phyloP scores from a whole-genome alignment of 2,888 invertebrate species.

The Ophion costatus region DNA sequence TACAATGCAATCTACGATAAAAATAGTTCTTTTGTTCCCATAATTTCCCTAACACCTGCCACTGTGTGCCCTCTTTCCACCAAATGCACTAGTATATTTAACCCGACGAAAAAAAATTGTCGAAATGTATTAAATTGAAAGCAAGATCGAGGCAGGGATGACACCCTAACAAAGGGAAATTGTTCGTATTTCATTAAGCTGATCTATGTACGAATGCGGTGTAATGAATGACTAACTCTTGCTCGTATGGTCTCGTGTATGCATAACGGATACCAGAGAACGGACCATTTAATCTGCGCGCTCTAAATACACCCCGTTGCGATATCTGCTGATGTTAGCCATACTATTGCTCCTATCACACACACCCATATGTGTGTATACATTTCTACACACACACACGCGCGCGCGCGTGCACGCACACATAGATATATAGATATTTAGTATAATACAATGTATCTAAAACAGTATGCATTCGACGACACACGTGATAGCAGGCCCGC shows the following conservation, averaged over 20 bases:
- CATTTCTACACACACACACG: too few species aligned
- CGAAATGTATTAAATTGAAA: too few species aligned
- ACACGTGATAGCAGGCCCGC: conserved; percentile 48
- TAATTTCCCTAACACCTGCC: too few species aligned
- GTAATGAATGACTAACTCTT: not conserved
- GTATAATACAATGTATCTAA: conserved; percentile 2
- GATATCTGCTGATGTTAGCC: conserved; percentile 49
- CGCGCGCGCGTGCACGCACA: too few species aligned
- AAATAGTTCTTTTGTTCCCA: too few species aligned
- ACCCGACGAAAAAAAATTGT: too few species aligned
- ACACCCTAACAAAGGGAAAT: not conserved
- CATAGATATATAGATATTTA: not conserved
- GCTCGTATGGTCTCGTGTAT: conserved; percentile 16
- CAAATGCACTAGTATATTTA: too few species aligned
- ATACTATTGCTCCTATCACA: not conserved
- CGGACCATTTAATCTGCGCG: conserved; percentile 64
- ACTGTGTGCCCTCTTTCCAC: too few species aligned
- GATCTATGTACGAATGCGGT: not conserved
- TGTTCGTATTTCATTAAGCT: not conserved
- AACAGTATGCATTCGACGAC: conserved; percentile 42
- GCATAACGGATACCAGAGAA: conserved; percentile 43
- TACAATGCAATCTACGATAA: too few species aligned
- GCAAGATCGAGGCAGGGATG: not conserved
- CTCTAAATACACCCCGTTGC: conserved; percentile 63
- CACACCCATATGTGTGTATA: too few species aligned